Conservation (phyloP, 2,888 invertebrate species). For the Cerceris ruficornis region DNA sequence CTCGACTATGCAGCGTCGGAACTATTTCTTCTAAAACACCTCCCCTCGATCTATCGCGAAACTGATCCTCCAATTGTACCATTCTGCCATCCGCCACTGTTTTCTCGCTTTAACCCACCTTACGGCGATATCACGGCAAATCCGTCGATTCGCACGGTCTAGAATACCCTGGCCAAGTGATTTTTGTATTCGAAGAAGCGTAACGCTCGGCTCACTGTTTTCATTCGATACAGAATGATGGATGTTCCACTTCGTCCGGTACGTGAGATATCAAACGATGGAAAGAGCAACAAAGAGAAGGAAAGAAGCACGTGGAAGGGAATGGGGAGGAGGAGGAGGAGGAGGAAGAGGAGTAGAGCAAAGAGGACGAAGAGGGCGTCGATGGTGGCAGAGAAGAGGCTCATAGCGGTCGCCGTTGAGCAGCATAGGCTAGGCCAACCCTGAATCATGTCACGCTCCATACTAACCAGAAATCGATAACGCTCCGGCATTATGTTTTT, state of each 20-base stretch:
- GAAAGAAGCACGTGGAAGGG: not conserved
- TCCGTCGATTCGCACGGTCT: not conserved
- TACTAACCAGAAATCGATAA: conserved; percentile 60
- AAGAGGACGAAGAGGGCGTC: not conserved
- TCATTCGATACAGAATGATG: conserved; percentile 38
- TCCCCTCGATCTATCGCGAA: not conserved
- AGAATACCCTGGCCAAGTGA: conserved; percentile 17
- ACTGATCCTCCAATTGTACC: conserved; percentile 12
- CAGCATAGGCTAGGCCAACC: not conserved
- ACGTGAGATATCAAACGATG: not conserved
- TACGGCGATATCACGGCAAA: conserved; percentile 6
- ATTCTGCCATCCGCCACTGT: not conserved
- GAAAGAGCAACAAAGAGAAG: not conserved
- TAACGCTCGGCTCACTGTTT: conserved; percentile 12
- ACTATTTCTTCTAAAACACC: too few relatives aligned
- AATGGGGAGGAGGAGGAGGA: not conserved
- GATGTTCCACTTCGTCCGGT: conserved; percentile 19
- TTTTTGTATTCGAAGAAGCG: conserved; percentile 4
- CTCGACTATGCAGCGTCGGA: too few relatives aligned
- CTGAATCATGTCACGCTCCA: conserved; percentile 40
- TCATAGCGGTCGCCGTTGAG: conserved; percentile 1
- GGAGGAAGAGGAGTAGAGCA: not conserved
- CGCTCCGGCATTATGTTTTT: conserved; percentile 25
- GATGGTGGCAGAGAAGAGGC: conserved; percentile 3
- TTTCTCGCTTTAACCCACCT: conserved; percentile 16